phyloP scores from a whole-genome alignment of 2,888 invertebrate genomes.

The Pseudoips prasinana region DNA sequence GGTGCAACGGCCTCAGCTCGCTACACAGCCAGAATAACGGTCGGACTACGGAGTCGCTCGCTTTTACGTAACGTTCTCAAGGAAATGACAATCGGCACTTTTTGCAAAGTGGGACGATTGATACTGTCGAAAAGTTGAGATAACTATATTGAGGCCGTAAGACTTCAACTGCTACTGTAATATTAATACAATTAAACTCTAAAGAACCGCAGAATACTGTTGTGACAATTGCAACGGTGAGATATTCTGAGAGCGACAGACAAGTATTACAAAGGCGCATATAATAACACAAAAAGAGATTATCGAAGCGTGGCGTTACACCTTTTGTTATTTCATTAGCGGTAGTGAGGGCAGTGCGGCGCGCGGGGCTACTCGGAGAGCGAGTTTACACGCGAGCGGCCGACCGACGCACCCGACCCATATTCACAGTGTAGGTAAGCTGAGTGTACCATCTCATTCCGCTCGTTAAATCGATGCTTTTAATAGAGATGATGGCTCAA shows the following conservation, averaged over 20 bases:
- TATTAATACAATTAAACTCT: too few species aligned
- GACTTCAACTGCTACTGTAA: background rate
- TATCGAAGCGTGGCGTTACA: conserved; percentile 41
- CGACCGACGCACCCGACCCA: conserved; percentile 51
- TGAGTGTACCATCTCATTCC: conserved; percentile 58
- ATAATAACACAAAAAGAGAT: conserved; percentile 40
- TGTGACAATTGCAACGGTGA: conserved; percentile 15
- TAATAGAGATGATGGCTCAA: conserved; percentile 70
- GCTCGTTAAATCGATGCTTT: conserved; percentile 74
- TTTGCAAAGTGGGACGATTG: conserved; percentile 37
- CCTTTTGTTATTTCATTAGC: conserved; percentile 52
- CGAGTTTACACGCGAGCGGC: conserved; percentile 43
- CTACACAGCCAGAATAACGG: conserved; percentile 44
- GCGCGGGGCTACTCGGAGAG: conserved; percentile 29
- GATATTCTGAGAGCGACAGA: conserved; percentile 18
- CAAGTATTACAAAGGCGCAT: conserved; percentile 22
- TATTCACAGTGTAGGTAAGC: conserved; percentile 47
- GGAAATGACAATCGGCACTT: conserved; percentile 40
- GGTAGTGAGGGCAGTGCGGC: conserved; percentile 25
- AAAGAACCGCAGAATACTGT: too few species aligned
- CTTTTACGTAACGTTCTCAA: conserved; percentile 49
- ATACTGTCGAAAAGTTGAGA: conserved; percentile 31
- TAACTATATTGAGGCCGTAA: conserved; percentile 21
- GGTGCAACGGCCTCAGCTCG: conserved; percentile 48
- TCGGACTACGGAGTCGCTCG: conserved; percentile 36